Percentiles rank a stretch among this genome's conserved stretches.
Evolutionary conservation across 2,888 invertebrate genomes (phyloP).

Genomic region (Carabus problematicus): DNA sequence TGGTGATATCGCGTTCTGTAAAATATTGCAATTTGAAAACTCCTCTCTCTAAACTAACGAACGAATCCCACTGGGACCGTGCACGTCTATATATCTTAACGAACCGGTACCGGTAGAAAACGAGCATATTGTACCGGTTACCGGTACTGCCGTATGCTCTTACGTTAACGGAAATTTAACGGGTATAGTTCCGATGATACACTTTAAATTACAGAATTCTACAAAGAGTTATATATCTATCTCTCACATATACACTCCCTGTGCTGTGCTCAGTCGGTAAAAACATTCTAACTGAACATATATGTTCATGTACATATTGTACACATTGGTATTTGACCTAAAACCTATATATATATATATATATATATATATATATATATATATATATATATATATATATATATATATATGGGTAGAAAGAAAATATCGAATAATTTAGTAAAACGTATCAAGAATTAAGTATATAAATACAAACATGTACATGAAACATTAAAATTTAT

Average conservation of each 20-base stretch:
- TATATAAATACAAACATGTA: slow-evolving; percentile 19
- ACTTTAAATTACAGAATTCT: slow-evolving; percentile 2
- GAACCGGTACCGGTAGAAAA: slow-evolving; percentile 28
- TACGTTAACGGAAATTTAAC: slow-evolving; percentile 12
- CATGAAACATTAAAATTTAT: slow-evolving; percentile 27
- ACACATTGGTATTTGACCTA: background rate
- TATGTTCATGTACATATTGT: background rate
- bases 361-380: slow-evolving; percentile 4
- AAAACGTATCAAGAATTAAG: slow-evolving; percentile 17
- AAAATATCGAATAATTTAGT: background rate
- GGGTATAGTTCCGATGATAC: too few relatives aligned
- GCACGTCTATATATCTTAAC: slow-evolving; percentile 37
- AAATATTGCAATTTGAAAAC: slow-evolving; percentile 39
- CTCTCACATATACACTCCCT: background rate
- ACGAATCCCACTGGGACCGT: slow-evolving; percentile 35
- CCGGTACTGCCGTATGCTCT: background rate
- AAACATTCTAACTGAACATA: background rate
- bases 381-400: slow-evolving; percentile 3
- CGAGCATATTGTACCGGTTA: slow-evolving; percentile 36
- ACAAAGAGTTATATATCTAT: background rate
- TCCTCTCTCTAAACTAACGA: slow-evolving; percentile 36
- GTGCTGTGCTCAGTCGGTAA: too few relatives aligned
- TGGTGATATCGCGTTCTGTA: slow-evolving; percentile 18
- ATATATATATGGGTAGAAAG: background rate
- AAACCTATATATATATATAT: background rate